A percentile compares a stretch with the other conserved stretches of the same genome.
Evolutionary conservation across 2,113 vertebrate species (phyloP).

Genomic region (Brienomyrus longianalis): DNA sequence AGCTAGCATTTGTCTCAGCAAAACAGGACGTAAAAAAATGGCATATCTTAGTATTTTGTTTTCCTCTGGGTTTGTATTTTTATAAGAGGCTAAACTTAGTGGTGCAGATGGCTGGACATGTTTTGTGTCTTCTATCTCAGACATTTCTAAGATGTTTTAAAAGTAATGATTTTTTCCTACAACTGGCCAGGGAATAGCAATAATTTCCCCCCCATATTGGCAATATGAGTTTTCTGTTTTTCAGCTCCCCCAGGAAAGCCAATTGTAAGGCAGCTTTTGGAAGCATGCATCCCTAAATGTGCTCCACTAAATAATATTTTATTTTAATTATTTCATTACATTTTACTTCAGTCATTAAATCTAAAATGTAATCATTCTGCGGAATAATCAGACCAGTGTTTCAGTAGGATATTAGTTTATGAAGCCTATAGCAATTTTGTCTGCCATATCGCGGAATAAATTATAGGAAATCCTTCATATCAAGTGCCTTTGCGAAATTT

Average conservation of each 20-base stretch:
- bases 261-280: neutral
- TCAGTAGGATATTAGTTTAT: neutral
- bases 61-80: neutral
- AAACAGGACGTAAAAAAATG: neutral
- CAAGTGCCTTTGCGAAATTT: neutral
- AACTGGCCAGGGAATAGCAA: neutral
- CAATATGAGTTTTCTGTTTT: neutral
- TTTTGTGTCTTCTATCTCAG: neutral
- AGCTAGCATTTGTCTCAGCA: neutral
- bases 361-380: neutral
- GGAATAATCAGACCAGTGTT: neutral
- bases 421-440: neutral
- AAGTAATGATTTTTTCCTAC: neutral
- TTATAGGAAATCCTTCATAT: slow-evolving; percentile 13
- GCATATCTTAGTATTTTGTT: neutral
- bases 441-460: neutral
- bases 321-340: neutral
- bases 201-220: neutral
- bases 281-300: neutral
- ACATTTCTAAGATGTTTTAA: slow-evolving; percentile 5
- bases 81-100: neutral
- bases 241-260: neutral
- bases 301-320: neutral
- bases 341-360: neutral
- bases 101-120: slow-evolving; percentile 2